Percentiles rank a stretch among this genome's conserved stretches.
Evolutionary conservation across 2,113 vertebrate genomes (phyloP).

Genomic region (Progne subis): DNA sequence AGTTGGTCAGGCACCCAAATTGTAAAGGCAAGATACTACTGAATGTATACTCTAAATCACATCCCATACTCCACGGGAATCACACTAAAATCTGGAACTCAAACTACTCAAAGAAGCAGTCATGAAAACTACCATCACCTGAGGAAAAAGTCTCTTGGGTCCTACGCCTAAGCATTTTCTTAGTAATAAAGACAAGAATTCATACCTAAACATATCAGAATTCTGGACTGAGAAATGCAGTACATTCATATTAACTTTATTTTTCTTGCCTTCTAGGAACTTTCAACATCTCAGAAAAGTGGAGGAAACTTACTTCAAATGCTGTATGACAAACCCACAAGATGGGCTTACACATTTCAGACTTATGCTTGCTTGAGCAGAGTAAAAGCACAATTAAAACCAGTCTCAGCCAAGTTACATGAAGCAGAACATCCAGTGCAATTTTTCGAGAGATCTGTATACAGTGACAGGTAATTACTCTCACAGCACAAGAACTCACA

Average conservation of each 20-base stretch:
- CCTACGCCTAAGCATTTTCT: not conserved
- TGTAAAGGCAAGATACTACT: not conserved
- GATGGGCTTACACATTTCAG: conserved; percentile 80
- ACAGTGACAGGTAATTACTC: conserved; percentile 73
- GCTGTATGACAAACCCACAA: conserved; percentile 78
- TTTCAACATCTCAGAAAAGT: conserved; percentile 80
- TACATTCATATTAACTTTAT: not conserved
- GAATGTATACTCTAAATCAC: not conserved
- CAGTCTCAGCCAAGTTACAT: conserved; percentile 41
- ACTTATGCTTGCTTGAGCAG: conserved; percentile 73
- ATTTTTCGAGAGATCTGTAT: conserved; percentile 75
- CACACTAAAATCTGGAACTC: not conserved
- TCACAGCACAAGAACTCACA: not conserved
- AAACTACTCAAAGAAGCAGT: not conserved
- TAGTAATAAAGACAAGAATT: not conserved
- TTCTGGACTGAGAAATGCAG: not conserved
- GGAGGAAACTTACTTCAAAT: conserved; percentile 82
- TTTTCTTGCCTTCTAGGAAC: conserved; percentile 59
- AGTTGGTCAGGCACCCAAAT: not conserved
- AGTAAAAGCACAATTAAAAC: conserved; percentile 68
- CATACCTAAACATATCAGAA: not conserved
- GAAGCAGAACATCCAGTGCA: conserved; percentile 76
- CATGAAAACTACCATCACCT: not conserved
- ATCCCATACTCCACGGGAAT: not conserved
- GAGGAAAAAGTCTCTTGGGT: not conserved